Evolutionary conservation across 2,113 vertebrate species (phyloP).

Genomic region (Verasper variegatus): DNA sequence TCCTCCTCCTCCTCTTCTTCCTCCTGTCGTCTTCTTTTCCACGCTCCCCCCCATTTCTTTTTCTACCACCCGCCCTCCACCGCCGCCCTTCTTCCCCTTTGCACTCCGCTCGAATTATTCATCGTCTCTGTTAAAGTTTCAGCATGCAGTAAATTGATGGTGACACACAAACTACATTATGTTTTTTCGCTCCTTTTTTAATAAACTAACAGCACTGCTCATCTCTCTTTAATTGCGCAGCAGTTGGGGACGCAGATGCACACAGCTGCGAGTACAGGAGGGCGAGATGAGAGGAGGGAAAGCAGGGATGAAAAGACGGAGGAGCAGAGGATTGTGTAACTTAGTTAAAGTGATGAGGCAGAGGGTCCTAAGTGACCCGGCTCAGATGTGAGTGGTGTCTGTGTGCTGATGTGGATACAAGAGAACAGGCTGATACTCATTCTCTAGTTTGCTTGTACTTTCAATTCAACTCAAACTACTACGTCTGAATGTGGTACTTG

Average conservation of each 20-base stretch:
- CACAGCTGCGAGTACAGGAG: conserved; percentile 71
- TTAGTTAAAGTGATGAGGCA: conserved; percentile 71
- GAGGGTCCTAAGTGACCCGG: conserved; percentile 63
- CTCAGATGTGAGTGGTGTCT: conserved; percentile 42
- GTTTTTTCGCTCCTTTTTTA: conserved; percentile 65
- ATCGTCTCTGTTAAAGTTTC: conserved; percentile 86
- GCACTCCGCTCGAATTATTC: conserved; percentile 88
- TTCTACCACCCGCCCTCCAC: conserved; percentile 32
- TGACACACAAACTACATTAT: conserved; percentile 89
- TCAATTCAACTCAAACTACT: no score
- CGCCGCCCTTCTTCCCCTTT: conserved; percentile 59
- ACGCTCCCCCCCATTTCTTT: conserved; percentile 38
- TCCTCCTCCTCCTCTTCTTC: conserved; percentile 11
- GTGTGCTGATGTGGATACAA: conserved; percentile 49
- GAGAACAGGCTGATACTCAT: conserved; percentile 26
- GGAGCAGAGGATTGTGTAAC: conserved; percentile 68
- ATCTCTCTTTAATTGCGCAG: conserved; percentile 83
- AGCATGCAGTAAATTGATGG: conserved; percentile 86
- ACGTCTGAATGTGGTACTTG: conserved; percentile 11
- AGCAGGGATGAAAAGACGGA: conserved; percentile 45
- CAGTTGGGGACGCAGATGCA: conserved; percentile 76
- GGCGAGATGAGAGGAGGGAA: conserved; percentile 55
- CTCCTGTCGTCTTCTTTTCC: conserved; percentile 66
- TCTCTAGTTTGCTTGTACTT: conserved; percentile 23
- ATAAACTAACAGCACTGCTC: conserved; percentile 81